These are phyloP conservation scores for Circaetus cinerascens DNA, from an alignment of 2,113 vertebrate genomes.

Conservation along the genomic window DNA sequence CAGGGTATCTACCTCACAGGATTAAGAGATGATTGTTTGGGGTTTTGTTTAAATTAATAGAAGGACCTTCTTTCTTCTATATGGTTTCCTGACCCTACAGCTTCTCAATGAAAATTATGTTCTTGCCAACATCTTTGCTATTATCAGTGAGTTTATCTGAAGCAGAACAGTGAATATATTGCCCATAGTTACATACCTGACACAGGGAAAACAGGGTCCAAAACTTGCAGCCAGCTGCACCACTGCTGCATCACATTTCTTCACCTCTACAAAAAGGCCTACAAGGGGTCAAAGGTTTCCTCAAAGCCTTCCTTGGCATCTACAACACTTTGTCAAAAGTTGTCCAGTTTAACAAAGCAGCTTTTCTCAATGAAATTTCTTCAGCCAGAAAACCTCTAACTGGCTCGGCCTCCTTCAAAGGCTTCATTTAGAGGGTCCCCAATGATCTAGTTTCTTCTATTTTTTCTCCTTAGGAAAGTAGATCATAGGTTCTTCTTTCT, in stretches of 20 bases:
- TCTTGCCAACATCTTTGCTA: background rate
- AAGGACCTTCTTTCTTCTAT: background rate
- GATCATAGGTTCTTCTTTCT: background rate
- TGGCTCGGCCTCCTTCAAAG: background rate
- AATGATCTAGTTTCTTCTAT: slow-evolving; percentile 15
- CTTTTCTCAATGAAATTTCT: slow-evolving; percentile 28
- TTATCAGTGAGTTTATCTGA: background rate
- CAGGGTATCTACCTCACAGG: background rate
- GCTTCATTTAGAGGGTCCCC: background rate
- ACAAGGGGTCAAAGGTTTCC: background rate
- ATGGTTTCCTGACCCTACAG: background rate
- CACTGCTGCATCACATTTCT: background rate
- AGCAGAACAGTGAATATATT: background rate
- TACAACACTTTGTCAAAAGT: background rate
- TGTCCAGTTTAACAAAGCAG: background rate
- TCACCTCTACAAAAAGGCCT: background rate
- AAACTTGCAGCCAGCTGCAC: background rate
- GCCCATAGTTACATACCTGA: background rate
- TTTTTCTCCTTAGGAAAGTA: background rate
- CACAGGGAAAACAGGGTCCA: background rate
- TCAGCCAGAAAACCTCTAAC: slow-evolving; percentile 40
- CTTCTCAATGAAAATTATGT: background rate
- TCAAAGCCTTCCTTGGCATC: background rate
- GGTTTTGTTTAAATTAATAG: background rate
- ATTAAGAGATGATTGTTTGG: background rate